These are phyloP conservation scores for Danio kyathit DNA, from an alignment of 2,797 vertebrate genomes.

Conservation along the genomic window DNA sequence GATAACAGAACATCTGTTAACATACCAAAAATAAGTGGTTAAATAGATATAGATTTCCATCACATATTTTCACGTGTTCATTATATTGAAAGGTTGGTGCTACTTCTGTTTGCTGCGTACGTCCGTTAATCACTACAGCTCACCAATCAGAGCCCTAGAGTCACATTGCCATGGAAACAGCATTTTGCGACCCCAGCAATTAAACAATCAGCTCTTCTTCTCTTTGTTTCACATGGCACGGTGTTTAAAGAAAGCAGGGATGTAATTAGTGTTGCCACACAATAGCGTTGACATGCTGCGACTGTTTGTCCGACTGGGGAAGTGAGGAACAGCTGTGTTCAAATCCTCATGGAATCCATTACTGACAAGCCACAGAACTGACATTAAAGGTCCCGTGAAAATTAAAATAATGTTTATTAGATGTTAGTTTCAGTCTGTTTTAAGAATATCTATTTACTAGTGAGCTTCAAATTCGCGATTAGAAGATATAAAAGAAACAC, in stretches of 20 bases:
- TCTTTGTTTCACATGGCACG: constrained; percentile 78
- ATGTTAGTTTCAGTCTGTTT: no score
- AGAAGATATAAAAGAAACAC: no score
- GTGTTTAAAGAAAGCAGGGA: constrained; percentile 73
- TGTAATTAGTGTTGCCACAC: constrained; percentile 84
- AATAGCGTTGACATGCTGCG: constrained; percentile 74
- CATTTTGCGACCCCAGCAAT: constrained; percentile 82
- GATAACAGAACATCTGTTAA: no score
- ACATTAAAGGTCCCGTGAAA: constrained; percentile 44
- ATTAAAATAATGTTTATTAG: background rate
- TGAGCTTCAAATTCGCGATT: no score
- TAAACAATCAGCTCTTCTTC: constrained; percentile 85
- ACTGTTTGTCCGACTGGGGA: constrained; percentile 62
- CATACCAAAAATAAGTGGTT: no score
- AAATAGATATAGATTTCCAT: background rate
- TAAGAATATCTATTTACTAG: no score
- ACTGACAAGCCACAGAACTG: constrained; percentile 65
- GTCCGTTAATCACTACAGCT: constrained; percentile 73
- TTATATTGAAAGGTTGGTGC: constrained; percentile 40
- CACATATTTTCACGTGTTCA: constrained; percentile 14
- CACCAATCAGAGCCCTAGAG: constrained; percentile 66
- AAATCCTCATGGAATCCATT: constrained; percentile 63
- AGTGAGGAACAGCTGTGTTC: constrained; percentile 68
- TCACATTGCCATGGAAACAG: constrained; percentile 83
- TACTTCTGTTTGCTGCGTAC: constrained; percentile 49